Base-by-base conservation (phyloP, 2,113 vertebrate species). In the Hippopotamus amphibius region DNA sequence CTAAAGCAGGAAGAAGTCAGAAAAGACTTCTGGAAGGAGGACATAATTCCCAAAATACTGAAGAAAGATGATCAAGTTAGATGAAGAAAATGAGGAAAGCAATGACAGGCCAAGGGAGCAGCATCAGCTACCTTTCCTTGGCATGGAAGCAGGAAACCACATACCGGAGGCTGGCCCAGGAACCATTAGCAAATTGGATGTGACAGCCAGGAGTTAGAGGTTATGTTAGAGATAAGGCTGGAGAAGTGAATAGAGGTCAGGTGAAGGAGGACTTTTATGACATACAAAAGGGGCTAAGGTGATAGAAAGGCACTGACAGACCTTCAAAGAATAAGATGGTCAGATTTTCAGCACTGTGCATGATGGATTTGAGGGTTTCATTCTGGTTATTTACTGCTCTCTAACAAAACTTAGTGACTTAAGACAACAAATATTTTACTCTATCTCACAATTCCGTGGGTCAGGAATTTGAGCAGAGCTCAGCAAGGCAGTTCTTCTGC, bases 151-250 rank as follows among this genome's bases (percentile, higher is more conserved):
- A 87, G 21, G 76, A 83, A 90, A 87, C 55, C 79, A 68, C 24
- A 61, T 53, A 37, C 83, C 97, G 92, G 94, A 97, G 71, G 26
- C 57, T 84, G 55, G 88, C 92, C 94, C 43, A 74, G 81, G 43
- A 94, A 84, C 89, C 92, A 93, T 95, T 95, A 97, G 85, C 80
- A 95, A 87, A 95, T 63, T 74, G 69, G 92, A 95, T 84, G 82
- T 55, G 81, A 84, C 69, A 71, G n/a, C 33, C 68, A 88, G 61
- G 69, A 90, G 76, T 30, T 85, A 61, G 86, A 84, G 22, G 66
- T 88, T 84, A 48, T 48, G 13, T 71, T 72, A 87, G 57, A 93
- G 48, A 88, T 48, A 68, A 84, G 28, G 11, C 24, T 37, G 11
- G 48, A 90, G 83, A 95, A 87, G 63, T 50, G 85, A 19, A 48